Base-by-base conservation (phyloP, 2,113 vertebrate species). In the Ardeotis arabs region DNA sequence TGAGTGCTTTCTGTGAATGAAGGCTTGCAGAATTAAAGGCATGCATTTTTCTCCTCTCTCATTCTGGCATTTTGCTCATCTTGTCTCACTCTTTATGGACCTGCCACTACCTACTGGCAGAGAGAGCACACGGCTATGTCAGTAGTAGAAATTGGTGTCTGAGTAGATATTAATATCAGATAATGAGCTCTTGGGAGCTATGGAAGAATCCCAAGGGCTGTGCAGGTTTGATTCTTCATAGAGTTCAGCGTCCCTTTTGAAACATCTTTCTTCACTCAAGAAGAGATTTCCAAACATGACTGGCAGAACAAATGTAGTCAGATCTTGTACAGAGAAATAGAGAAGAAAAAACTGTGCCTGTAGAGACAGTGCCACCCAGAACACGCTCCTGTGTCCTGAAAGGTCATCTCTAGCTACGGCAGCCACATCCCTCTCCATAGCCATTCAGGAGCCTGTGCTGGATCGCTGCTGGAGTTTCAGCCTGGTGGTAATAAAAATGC, bases 381-480 rank as follows among this genome's bases (percentile, higher is more conserved):
- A 73, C 9, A 31, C 0, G 3, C 20, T 67, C 37, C 56, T 0
- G 0, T 35, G 31, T 52, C 37, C 31, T 31, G 8, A 58, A 12
- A 69, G 53, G 39, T 58, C 53, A 60, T 25, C 11, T 63, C 33
- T 24, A 35, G 19, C 62, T 49, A 73, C 3, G 24, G 24, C 4
- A 31, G 81, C 25, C 5, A 2, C 44, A 56, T 75, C 15, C 33
- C 33, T 60, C 31, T 55, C 14, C 5, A 14, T 6, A 13, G 60
- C 27, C 2, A 0, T 23, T 28, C 1, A 0, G 17, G 10, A 84
- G 23, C 14, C 56, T 29, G 9, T 28, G 24, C 33, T 52, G 39
- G 17, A 50, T 49, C 17, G 53, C 21, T 49, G 33, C 17, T 45
- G 24, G 23, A 63, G 52, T 29, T 89, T 68, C 62, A 55, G 1